phyloP scores from a whole-genome alignment of 1,140 invertebrate genomes.

The Drosophila pectinifera region DNA sequence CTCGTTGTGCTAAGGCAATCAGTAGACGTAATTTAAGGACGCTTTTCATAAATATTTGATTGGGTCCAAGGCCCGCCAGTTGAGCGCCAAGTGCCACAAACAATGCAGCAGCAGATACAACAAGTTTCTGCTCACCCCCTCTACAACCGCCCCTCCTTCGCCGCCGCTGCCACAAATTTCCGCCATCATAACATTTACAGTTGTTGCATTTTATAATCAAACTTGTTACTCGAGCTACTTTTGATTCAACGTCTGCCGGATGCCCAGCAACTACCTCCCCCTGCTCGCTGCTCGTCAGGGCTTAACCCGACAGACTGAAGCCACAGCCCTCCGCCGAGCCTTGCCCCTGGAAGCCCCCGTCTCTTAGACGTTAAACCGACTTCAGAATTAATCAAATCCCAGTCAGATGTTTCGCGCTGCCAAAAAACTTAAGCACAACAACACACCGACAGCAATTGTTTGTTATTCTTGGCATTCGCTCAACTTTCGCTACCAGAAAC shows the following conservation, averaged over 20 bases:
- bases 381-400: conserved; percentile 81
- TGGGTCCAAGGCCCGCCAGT: conserved; percentile 15
- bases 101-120: conserved; percentile 41
- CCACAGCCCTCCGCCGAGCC: conserved; percentile 35
- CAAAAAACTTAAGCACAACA: conserved; percentile 80
- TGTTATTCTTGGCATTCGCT: conserved; percentile 69
- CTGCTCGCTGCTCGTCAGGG: conserved; percentile 65
- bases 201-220: conserved; percentile 82
- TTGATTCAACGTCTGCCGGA: conserved; percentile 63
- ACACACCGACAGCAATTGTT: conserved; percentile 60
- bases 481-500: conserved; percentile 23
- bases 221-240: conserved; percentile 75
- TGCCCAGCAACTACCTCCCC: conserved; percentile 16
- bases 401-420: conserved; percentile 80
- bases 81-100: conserved; percentile 25
- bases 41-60: conserved; percentile 43
- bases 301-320: conserved; percentile 76
- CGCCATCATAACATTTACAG: conserved; percentile 77
- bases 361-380: conserved; percentile 76
- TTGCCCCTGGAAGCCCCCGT: neutral
- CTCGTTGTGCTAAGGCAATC: neutral
- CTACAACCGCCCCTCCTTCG: neutral
- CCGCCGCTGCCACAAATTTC: conserved; percentile 57
- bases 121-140: neutral
- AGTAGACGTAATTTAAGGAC: conserved; percentile 27